A percentile compares a stretch with the other conserved stretches of the same genome.
Conservation (phyloP, 2,797 vertebrate genomes). For the Acipenser oxyrinchus region DNA sequence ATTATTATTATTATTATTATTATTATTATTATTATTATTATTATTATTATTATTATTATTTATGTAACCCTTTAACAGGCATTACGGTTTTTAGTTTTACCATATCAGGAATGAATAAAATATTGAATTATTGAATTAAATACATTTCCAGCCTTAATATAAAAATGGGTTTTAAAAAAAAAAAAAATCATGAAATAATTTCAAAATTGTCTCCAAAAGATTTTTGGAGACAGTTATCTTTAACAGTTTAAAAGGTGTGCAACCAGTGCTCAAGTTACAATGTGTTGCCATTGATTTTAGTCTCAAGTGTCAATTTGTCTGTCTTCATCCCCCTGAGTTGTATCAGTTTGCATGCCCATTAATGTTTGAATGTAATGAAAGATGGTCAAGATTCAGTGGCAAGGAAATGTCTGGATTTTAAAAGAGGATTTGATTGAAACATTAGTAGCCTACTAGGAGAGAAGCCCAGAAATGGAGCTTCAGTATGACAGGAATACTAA, state of each 20-base stretch:
- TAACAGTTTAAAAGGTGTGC: background rate
- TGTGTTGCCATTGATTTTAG: slow-evolving; percentile 1
- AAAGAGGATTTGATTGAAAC: background rate
- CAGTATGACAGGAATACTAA: background rate
- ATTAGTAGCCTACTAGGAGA: background rate
- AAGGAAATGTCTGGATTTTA: background rate
- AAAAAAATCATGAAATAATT: background rate
- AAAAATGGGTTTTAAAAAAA: too few relatives aligned
- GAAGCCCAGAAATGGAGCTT: background rate
- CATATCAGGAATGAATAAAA: too few relatives aligned
- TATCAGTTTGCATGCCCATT: background rate
- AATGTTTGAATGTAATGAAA: background rate
- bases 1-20: too few relatives aligned
- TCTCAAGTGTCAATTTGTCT: background rate
- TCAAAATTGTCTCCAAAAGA: background rate
- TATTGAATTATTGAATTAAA: too few relatives aligned
- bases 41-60: too few relatives aligned
- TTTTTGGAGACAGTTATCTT: background rate
- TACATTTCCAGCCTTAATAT: too few relatives aligned
- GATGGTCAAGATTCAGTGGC: background rate
- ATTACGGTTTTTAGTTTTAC: too few relatives aligned
- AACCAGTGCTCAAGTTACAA: background rate
- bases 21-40: too few relatives aligned
- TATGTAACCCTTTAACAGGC: too few relatives aligned
- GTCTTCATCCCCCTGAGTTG: background rate